A percentile compares a stretch with the other conserved stretches of the same genome.
These are phyloP conservation scores for Myotis findleyi DNA, from an alignment of 2,797 vertebrate species.

Conservation along the genomic window DNA sequence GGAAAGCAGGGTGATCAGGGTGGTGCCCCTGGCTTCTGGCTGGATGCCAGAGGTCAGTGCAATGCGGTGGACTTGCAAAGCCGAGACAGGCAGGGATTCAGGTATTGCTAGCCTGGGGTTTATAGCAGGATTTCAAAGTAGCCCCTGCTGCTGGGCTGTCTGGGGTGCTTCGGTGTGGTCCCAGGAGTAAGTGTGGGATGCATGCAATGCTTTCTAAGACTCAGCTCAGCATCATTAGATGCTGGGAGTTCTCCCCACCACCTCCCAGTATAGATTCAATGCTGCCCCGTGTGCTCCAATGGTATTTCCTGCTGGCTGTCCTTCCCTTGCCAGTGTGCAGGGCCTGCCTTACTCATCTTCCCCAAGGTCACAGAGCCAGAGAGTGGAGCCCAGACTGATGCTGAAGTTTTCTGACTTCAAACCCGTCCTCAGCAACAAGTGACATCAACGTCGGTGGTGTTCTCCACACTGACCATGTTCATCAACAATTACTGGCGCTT, in stretches of 20 bases:
- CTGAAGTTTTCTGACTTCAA: not conserved
- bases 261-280: not conserved
- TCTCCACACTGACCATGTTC: accelerated
- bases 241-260: not conserved
- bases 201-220: not conserved
- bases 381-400: not conserved
- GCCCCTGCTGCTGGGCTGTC: not conserved
- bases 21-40: not conserved
- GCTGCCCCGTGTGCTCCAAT: accelerated
- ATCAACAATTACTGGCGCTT: not conserved
- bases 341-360: accelerated
- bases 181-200: not conserved
- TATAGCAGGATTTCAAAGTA: not conserved
- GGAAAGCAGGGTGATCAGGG: not conserved
- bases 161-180: not conserved
- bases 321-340: not conserved
- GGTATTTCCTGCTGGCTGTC: accelerated
- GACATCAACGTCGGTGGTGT: accelerated
- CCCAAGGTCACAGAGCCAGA: not conserved
- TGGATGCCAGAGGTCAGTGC: not conserved
- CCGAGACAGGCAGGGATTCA: not conserved
- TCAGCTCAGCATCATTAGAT: not conserved
- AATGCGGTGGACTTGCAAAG: not conserved
- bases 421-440: not conserved
- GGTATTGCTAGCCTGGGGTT: not conserved